Evolutionary conservation across 2,888 invertebrate genomes (phyloP).

Genomic region (Listrodromus nycthemerus): DNA sequence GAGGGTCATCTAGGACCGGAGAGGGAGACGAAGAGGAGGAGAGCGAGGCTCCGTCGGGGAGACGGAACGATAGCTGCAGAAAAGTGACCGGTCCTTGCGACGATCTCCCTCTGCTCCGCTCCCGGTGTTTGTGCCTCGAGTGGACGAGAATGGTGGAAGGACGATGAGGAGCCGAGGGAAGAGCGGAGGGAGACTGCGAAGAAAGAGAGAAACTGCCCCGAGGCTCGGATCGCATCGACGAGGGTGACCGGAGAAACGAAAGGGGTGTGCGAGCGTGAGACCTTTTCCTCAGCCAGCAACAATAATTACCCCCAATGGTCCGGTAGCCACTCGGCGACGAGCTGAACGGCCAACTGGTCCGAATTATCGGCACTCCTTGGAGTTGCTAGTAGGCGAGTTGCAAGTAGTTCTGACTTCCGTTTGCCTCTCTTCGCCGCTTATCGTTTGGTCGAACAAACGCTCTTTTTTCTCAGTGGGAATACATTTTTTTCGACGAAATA

Average conservation of each 20-base stretch:
- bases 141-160: conserved; percentile 32
- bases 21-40: conserved; percentile 63
- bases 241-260: conserved; percentile 73
- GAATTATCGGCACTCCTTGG: conserved; percentile 1
- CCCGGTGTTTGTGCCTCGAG: neutral
- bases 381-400: neutral
- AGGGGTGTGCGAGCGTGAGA: conserved; percentile 81
- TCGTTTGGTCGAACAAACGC: neutral
- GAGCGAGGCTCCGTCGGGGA: conserved; percentile 66
- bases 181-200: conserved; percentile 40
- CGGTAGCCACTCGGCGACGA: conserved; percentile 63
- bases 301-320: conserved; percentile 82
- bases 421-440: neutral
- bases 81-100: conserved; percentile 78
- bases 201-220: conserved; percentile 36
- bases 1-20: conserved; percentile 62
- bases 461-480: neutral
- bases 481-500: no score
- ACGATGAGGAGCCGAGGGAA: conserved; percentile 44
- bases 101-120: conserved; percentile 24
- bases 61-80: conserved; percentile 76
- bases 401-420: conserved; percentile 37
- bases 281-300: conserved; percentile 76
- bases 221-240: conserved; percentile 58
- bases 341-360: conserved; percentile 47